Conservation (phyloP, 2,113 vertebrate genomes). For the Syngnathus typhle region DNA sequence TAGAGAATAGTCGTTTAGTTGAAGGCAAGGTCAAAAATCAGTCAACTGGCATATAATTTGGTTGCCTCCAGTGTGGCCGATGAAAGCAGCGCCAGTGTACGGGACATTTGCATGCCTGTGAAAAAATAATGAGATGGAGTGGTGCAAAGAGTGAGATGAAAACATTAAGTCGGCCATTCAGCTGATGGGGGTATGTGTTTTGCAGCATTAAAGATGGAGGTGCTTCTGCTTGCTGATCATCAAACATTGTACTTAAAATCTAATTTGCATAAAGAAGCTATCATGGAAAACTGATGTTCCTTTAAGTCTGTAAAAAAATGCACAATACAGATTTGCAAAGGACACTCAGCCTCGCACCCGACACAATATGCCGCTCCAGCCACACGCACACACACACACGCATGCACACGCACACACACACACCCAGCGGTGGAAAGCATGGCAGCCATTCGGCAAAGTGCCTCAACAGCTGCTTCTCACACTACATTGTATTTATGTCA, state of each 20-base stretch:
- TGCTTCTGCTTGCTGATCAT: background rate
- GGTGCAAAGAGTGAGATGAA: background rate
- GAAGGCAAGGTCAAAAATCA: background rate
- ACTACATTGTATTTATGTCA: constrained; percentile 18
- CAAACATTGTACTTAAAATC: background rate
- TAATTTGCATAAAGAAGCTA: no score
- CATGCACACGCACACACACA: no score
- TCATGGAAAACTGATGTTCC: no score
- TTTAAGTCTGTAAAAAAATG: no score
- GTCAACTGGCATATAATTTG: background rate
- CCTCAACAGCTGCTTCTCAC: constrained; percentile 72
- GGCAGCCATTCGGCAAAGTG: constrained; percentile 71
- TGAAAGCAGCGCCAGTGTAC: background rate
- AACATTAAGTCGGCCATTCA: background rate
- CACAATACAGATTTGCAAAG: constrained; percentile 27
- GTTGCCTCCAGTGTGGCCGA: background rate
- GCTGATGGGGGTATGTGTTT: background rate
- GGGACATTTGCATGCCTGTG: background rate
- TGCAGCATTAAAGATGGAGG: background rate
- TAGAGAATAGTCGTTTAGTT: constrained; percentile 6
- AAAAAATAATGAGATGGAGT: background rate
- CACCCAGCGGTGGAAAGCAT: constrained; percentile 76
- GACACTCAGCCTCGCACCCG: constrained; percentile 35
- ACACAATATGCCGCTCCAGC: constrained; percentile 50
- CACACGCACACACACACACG: constrained; percentile 2